Evolutionary conservation across 2,113 vertebrate genomes (phyloP).

Genomic region (Apodemus speciosus): DNA sequence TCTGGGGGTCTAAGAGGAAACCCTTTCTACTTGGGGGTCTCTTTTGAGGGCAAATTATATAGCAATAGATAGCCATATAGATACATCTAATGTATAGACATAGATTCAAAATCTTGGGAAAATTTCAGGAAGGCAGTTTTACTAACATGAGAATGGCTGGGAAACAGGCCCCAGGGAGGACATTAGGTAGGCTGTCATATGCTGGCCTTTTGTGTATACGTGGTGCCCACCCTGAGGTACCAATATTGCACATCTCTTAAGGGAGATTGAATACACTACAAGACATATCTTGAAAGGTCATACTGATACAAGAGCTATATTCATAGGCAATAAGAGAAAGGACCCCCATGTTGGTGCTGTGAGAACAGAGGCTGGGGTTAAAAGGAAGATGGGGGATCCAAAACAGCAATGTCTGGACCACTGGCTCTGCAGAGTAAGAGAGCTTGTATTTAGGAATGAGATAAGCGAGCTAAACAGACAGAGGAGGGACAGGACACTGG

Average conservation of each 20-base stretch:
- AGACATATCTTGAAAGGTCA: not conserved
- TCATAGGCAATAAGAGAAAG: no score
- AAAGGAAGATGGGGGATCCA: not conserved
- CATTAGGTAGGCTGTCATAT: no score
- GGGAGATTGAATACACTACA: not conserved
- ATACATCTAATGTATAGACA: not conserved
- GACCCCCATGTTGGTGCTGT: not conserved
- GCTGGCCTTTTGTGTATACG: not conserved
- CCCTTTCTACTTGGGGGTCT: not conserved
- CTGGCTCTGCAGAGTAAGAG: not conserved
- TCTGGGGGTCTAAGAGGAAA: not conserved
- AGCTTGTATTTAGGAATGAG: not conserved
- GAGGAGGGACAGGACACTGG: not conserved
- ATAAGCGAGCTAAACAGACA: not conserved
- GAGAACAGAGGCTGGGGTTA: not conserved
- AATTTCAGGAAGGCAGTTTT: not conserved
- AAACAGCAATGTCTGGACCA: no score
- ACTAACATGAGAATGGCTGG: not conserved
- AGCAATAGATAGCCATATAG: not conserved
- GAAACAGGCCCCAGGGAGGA: not conserved
- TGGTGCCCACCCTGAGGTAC: not conserved
- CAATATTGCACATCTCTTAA: not conserved
- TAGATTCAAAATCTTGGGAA: not conserved
- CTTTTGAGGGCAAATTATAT: not conserved
- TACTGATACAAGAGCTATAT: not conserved